Evolutionary conservation across 2,113 vertebrate genomes (phyloP), one percentile per base, ranked within the genome.

Genomic region (Oryzias celebensis): DNA sequence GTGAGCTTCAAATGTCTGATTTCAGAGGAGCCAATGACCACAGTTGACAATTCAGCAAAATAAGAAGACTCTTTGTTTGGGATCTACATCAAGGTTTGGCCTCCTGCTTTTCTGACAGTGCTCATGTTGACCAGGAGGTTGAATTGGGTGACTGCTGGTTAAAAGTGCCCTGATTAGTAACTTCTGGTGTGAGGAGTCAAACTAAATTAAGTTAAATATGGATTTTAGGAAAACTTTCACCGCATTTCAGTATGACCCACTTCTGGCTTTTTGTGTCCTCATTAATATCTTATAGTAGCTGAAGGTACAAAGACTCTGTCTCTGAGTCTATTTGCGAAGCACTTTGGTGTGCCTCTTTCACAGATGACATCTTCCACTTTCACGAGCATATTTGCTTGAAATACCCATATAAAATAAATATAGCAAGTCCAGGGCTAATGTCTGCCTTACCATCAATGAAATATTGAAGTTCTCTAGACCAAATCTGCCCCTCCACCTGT

Each of bases 391-490:
- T 41, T 68, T 20, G 52, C 71, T 44, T 54, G 48, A 85, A 81
- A 81, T 73, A 58, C 73, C 15, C 67, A 71, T 68, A 77, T 57
- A 64, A 82, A 79, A 77, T 73, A 71, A 77, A 83, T 62, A 78
- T 41, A 26, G 28, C 2, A 3, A 47, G 62, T 63, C 43, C 7
- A 58, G 51, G 73, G 75, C 64, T 81, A 78, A 61, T 73, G 50
- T 76, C 61, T 68, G 73, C 22, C 51, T 68, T 52, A 49, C 47
- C 43, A 13, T 58, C 49, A 56, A 74, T 86, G 15, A 86, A 89
- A 79, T 80, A 89, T 87, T 81, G 10, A 88, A 80, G 70, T 66
- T 56, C 75, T 78, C 82, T 36, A 62, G 43, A 61, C 65, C 67
- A 80, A 77, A 59, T 59, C 0, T 4, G 16, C 41, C 41, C 20